A percentile compares a stretch with the other conserved stretches of the same genome.
Evolutionary conservation across 53 echinoderm and acorn worm genomes (phyloP).

Genomic region (Paracentrotus lividus): DNA sequence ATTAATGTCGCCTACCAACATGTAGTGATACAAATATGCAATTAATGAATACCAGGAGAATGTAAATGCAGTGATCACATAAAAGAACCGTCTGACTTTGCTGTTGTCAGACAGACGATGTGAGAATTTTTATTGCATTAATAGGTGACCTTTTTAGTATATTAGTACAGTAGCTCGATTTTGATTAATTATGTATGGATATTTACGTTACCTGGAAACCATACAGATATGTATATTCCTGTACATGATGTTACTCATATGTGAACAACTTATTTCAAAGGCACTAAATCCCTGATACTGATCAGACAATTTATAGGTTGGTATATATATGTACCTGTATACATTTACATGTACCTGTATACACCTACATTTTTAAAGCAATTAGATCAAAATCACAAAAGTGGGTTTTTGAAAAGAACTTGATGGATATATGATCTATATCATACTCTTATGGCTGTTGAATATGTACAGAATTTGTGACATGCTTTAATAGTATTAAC

Average conservation of each 20-base stretch:
- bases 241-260: not conserved
- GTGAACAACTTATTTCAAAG: too few relatives aligned
- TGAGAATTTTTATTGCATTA: constrained; percentile 13
- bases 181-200: not conserved
- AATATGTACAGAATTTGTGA: too few relatives aligned
- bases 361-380: too few relatives aligned
- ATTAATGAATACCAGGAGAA: not conserved
- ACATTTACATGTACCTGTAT: too few relatives aligned
- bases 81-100: not conserved
- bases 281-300: too few relatives aligned
- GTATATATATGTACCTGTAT: too few relatives aligned
- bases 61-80: not conserved
- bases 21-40: not conserved
- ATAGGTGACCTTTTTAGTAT: not conserved
- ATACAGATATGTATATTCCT: not conserved
- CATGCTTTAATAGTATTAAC: too few relatives aligned
- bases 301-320: too few relatives aligned
- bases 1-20: not conserved
- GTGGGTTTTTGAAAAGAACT: too few relatives aligned
- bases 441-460: too few relatives aligned
- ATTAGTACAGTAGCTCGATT: not conserved
- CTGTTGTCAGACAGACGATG: not conserved
- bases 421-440: too few relatives aligned
- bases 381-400: too few relatives aligned
- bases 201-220: not conserved